phyloP scores from a whole-genome alignment of 2,797 vertebrate genomes.

The Enteromius unitaeniatus region DNA sequence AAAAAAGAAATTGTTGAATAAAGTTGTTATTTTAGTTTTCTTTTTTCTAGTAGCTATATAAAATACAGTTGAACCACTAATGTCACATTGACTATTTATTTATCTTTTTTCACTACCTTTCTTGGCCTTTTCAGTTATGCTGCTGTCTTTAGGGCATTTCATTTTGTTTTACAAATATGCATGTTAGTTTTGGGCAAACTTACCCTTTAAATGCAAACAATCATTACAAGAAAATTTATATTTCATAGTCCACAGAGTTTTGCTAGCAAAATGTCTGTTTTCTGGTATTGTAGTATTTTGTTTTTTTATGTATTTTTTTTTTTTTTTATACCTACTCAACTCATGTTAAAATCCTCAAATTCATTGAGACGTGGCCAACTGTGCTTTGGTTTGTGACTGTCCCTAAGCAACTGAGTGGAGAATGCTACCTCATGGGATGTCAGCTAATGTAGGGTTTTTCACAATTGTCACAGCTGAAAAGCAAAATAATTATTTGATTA shows the following conservation, averaged over 20 bases:
- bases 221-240: neutral
- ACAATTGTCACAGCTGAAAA: neutral
- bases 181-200: neutral
- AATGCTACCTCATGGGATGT: conserved; percentile 2
- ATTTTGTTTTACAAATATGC: neutral
- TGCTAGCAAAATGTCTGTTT: neutral
- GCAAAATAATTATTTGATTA: neutral
- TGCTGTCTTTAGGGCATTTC: too few species aligned
- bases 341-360: neutral
- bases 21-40: too few species aligned
- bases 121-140: too few species aligned
- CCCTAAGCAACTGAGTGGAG: neutral
- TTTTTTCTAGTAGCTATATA: too few species aligned
- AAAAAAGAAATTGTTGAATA: too few species aligned
- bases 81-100: too few species aligned
- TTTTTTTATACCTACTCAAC: neutral
- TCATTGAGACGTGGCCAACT: neutral
- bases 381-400: conserved; percentile 19
- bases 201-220: neutral
- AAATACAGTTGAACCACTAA: too few species aligned
- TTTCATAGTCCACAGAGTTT: neutral
- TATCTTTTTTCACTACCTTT: too few species aligned
- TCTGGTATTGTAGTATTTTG: neutral
- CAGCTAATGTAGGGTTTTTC: neutral
- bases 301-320: too few species aligned